Evolutionary conservation across 2,797 vertebrate genomes (phyloP), one percentile per base, ranked within the genome.

Genomic region (Sebastiscus tertius): DNA sequence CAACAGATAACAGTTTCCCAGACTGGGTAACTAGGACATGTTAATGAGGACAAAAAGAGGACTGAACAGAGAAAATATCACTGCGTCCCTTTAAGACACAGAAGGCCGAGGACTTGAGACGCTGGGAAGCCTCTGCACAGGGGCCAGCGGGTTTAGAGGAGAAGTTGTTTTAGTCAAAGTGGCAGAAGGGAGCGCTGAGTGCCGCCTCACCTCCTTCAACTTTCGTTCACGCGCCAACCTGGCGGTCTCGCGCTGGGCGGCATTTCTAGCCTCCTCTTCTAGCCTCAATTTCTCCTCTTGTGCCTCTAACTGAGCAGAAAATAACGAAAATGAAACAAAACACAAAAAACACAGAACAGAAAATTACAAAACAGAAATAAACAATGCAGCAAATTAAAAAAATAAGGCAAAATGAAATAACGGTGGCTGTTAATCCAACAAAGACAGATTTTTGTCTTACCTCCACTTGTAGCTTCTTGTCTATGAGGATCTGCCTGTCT

Each of bases 201-300:
- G 94, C 94, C 93, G 96, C 97, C 98, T 99, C 98, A 99, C 98
- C 98, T 99, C 98, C 97, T 96, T 96, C 93, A 97, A 93, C 95
- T 96, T 98, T 96, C 94, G 97, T 93, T 98, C 97, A 95, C 97
- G 97, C 90, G 98, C 96, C 96, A 97, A 95, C 96, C 96, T 97
- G 95, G 98, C 97, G 94, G 97, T 97, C 96, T 98, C 96, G 83
- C 98, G 97, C 93, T 99, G 97, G 93, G 96, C 97, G 88, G 96
- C 96, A 95, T 97, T 97, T 96, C 96, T 97, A 97, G 97, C 97
- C 96, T 99, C 99, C 93, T 99, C 99, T 97, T 99, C 98, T 99
- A 98, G 96, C 97, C 96, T 99, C 95, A 99, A 98, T 96, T 97
- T 97, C 97, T 99, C 97, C 95, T 99, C 99, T 96, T 98, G 97